Evolutionary conservation across 2,797 vertebrate genomes (phyloP).

Genomic region (Clarias platycephalus): DNA sequence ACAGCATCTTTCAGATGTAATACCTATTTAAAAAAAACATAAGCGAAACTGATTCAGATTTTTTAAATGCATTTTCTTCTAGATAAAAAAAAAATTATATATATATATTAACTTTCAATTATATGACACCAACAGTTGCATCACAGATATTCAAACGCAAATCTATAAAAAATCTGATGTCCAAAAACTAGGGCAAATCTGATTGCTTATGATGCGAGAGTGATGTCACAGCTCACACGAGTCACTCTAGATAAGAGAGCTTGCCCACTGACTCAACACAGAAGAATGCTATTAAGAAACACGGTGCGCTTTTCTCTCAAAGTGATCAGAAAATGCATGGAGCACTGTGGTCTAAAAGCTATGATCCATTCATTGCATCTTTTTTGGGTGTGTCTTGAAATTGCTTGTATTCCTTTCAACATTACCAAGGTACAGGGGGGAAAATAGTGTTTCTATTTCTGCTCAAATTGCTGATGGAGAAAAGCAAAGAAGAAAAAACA

Average conservation of each 20-base stretch:
- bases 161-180: constrained; percentile 14
- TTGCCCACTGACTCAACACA: not conserved
- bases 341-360: constrained; percentile 4
- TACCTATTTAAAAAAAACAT: constrained; percentile 63
- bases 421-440: not conserved
- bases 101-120: not conserved
- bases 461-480: not conserved
- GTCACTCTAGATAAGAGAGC: not conserved
- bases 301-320: not conserved
- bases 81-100: no score
- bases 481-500: not conserved
- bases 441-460: not conserved
- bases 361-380: not conserved
- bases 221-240: not conserved
- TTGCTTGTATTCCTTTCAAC: not conserved
- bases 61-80: not conserved
- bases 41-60: not conserved
- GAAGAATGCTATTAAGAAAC: not conserved
- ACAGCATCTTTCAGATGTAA: constrained; percentile 75
- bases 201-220: constrained; percentile 19
- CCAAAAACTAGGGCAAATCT: not conserved
- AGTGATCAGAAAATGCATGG: not conserved
- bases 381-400: not conserved
- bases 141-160: not conserved
- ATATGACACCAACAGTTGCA: not conserved